Evolutionary conservation across 2,888 invertebrate genomes (phyloP), one percentile per base, ranked within the genome.

Genomic region (Drosophila anomalata): DNA sequence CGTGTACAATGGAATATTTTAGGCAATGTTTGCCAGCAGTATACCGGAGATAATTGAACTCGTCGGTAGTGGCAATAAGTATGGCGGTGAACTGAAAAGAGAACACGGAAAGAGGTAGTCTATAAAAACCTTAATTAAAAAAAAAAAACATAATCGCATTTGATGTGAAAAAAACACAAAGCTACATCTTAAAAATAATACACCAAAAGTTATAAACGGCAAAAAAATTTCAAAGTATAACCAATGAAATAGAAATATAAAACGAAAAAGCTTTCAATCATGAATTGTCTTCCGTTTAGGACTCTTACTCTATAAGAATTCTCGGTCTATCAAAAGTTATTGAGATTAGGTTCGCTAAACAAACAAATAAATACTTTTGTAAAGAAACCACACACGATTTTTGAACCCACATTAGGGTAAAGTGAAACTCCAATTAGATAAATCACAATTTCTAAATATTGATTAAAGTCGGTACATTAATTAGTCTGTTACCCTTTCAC

Each of bases 11-110:
- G 75, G 50, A 86, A 89, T 87, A 90, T 92, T 96, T 93, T 96
- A 98, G 98, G 99, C 98, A 94, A 98, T 99, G 96, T 99, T 99
- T 96, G 98, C 99, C 95, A 98, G 98, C 96, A 98, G 98, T 95
- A 98, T 99, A 94, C 99, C 99, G 93, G 99, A 99, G 96, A 98
- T 99, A 94, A 98, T 98, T 94, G 98, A 99, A 95, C 97, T 99
- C 94, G 97, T 99, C 95, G 98, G 98, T 94, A 97, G 97, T 95
- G 96, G 98, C 94, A 98, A 98, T 95, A 98, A 98, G 95, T 99
- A 99, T 95, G 97, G 98, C 94, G 99, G 99, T 93, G 97, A 98
- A 94, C 98, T 98, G 95, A 98, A 98, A 95, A 97, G 98, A 94
- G 98, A 98, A 95, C 97, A 98, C 93, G 98, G 98, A 95, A 98